Evolutionary conservation across 2,888 invertebrate genomes (phyloP), one percentile per base, ranked within the genome.

Genomic region (Heliconius ethilla): DNA sequence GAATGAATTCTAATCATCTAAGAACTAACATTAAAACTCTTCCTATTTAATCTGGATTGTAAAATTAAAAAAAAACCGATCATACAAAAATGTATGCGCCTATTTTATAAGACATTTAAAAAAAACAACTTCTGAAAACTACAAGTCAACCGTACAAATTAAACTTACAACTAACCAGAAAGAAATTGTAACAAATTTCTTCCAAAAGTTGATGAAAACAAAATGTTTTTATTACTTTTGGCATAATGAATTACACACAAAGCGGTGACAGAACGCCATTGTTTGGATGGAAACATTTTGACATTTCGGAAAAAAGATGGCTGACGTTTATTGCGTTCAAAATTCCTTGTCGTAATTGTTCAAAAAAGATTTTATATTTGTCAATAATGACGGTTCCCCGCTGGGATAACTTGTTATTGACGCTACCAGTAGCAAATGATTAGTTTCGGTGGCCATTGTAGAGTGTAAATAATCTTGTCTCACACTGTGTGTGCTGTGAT

Each of bases 351-450:
- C 82, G 84, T 86, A 88, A 90, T 92, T 93, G 91, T 91, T 87
- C 89, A 92, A 93, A 90, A 89, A 88, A 88, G 88, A 86, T 89
- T 85, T 86, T 85, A 82, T 83, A 84, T 81, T 55, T 74, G 79
- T 83, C 83, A 83, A 87, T 89, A 89, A 90, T 88, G 82, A 86
- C 78, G 84, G 82, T 83, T 67, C 79, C 92, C 93, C 88, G 91
- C 91, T 88, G 93, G 27, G 88, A 82, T 86, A 85, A 86, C 82
- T 87, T 91, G 90, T 90, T 89, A 87, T 86, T 88, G 83, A 83
- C 81, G 89, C 88, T 89, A 89, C 92, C 92, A 86, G 93, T 93
- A 93, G 93, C 93, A 88, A 89, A 92, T 93, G 85, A 93, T 94
- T 93, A 89, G 92, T 89, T 90, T 92, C 92, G 93, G 93, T 91